phyloP scores from a whole-genome alignment of 2,888 invertebrate genomes.

The Scaptomyza tumidula region DNA sequence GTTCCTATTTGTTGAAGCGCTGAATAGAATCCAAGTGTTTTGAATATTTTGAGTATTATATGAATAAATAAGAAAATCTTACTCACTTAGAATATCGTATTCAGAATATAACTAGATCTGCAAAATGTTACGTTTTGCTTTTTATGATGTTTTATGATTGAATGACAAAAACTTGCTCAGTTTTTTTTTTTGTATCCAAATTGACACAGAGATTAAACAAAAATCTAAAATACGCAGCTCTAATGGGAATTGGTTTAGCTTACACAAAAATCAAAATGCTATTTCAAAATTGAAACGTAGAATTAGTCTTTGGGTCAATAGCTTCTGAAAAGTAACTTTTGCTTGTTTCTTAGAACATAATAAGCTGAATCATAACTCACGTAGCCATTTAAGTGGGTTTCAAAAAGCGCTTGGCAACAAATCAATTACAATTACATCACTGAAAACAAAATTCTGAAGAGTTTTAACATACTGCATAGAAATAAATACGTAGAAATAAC shows the following conservation, averaged over 20 bases:
- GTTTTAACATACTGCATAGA: constrained; percentile 18
- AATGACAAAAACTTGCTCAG: neutral
- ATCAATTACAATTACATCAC: constrained; percentile 50
- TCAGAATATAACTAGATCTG: neutral
- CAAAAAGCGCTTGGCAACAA: constrained; percentile 20
- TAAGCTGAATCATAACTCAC: constrained; percentile 26
- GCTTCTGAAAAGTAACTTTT: neutral
- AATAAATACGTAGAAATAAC: neutral
- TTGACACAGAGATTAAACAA: neutral
- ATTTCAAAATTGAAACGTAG: too few species aligned
- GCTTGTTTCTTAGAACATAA: constrained; percentile 1
- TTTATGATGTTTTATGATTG: too few species aligned
- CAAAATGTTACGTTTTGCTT: neutral
- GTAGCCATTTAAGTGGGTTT: constrained; percentile 30
- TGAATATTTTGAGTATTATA: neutral
- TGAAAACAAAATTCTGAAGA: constrained; percentile 24
- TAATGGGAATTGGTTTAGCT: neutral
- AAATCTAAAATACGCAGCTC: neutral
- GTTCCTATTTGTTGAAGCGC: constrained; percentile 22
- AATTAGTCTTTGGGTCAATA: neutral
- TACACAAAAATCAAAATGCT: too few species aligned
- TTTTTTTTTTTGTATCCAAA: neutral
- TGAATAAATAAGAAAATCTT: neutral
- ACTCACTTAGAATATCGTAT: neutral
- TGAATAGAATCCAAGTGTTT: neutral